phyloP scores from a whole-genome alignment of 2,797 vertebrate species.

The Lagorchestes hirsutus region DNA sequence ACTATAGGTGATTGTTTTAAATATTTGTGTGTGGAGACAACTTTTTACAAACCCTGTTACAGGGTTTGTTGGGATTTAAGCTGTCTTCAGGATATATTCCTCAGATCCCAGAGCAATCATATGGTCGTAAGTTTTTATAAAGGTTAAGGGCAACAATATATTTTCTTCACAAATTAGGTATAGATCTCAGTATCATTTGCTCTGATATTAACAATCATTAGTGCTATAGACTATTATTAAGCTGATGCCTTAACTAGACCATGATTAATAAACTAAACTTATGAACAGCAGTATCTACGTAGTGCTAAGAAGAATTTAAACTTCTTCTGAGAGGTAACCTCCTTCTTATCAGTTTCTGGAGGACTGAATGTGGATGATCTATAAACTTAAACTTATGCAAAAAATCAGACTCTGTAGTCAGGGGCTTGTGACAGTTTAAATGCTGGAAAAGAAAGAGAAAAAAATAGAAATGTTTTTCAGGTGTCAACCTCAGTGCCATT shows the following conservation, averaged over 20 bases:
- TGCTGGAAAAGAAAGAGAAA: not conserved
- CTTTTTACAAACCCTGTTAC: not conserved
- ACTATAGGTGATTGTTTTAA: conserved; percentile 6
- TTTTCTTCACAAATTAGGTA: conserved; percentile 12
- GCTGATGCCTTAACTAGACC: conserved; percentile 23
- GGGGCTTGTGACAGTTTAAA: not conserved
- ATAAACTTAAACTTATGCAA: conserved; percentile 22
- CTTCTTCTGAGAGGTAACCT: not conserved
- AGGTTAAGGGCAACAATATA: not conserved
- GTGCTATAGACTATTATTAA: not conserved
- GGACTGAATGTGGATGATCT: not conserved
- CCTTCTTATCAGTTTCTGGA: not conserved
- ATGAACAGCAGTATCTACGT: not conserved
- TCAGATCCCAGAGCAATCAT: conserved; percentile 21
- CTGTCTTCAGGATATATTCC: not conserved
- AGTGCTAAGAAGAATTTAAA: conserved; percentile 3
- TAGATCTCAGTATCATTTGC: not conserved
- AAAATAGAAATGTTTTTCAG: not conserved
- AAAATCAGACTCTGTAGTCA: not conserved
- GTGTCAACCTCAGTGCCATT: not conserved
- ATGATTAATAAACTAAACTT: conserved; percentile 20
- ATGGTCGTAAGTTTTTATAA: not conserved
- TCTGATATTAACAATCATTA: not conserved
- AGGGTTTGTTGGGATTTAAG: not conserved
- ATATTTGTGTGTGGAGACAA: not conserved